Evolutionary conservation across 2,113 vertebrate genomes (phyloP).

Genomic region (Cavia aperea): DNA sequence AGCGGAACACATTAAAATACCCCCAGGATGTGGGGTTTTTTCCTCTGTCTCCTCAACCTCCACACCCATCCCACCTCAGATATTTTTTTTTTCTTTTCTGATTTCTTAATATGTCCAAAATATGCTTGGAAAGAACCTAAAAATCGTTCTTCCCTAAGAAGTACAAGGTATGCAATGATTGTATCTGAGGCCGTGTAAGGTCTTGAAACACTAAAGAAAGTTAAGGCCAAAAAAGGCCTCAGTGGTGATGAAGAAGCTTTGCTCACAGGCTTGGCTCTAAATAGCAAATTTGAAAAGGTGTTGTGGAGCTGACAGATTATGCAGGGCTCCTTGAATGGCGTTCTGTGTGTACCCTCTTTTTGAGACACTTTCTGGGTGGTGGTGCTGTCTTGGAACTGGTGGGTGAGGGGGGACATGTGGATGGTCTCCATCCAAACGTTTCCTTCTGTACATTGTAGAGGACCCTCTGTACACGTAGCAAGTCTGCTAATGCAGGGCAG

Average conservation of each 20-base stretch:
- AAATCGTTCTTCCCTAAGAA: slow-evolving; percentile 6
- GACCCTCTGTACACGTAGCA: background rate
- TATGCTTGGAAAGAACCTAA: background rate
- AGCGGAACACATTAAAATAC: background rate
- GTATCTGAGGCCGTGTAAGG: background rate
- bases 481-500: background rate
- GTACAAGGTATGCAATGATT: background rate
- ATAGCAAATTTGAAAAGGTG: background rate
- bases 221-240: background rate
- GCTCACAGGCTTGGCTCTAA: background rate
- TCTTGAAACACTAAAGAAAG: slow-evolving; percentile 5
- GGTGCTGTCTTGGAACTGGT: background rate
- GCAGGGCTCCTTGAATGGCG: background rate
- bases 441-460: background rate
- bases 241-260: slow-evolving; percentile 13
- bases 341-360: background rate
- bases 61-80: background rate
- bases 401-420: background rate
- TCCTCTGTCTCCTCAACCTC: background rate
- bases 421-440: background rate
- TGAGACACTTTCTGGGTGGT: background rate
- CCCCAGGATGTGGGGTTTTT: background rate
- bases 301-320: background rate
- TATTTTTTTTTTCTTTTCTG: background rate
- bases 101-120: background rate